Percentiles rank a stretch among this genome's conserved stretches.
Evolutionary conservation across 2,797 vertebrate genomes (phyloP).

Genomic region (Myoxocephalus aenaeus): DNA sequence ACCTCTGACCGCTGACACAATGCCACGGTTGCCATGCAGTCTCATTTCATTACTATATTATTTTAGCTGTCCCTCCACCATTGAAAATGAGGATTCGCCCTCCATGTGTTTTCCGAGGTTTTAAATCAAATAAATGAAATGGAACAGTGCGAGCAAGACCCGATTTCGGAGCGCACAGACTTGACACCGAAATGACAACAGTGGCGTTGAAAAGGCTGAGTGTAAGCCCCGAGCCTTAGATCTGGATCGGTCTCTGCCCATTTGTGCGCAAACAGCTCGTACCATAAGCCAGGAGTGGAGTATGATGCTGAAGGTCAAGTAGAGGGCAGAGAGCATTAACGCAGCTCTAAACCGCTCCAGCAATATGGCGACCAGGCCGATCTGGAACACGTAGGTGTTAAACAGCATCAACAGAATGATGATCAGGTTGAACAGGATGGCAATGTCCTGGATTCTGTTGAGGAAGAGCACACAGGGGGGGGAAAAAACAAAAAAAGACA

Average conservation of each 20-base stretch:
- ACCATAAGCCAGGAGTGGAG: slow-evolving; percentile 94
- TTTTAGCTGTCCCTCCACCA: background rate
- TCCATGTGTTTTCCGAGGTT: background rate
- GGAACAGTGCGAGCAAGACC: too few species aligned
- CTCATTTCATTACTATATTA: background rate
- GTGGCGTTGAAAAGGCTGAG: background rate
- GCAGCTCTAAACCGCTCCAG: slow-evolving; percentile 91
- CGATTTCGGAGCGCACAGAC: too few species aligned
- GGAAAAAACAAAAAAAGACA: background rate
- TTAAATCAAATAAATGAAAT: background rate
- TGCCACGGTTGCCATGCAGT: too few species aligned
- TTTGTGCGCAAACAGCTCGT: slow-evolving; percentile 3
- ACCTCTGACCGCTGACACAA: too few species aligned
- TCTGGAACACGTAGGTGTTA: slow-evolving; percentile 96
- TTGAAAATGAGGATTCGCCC: background rate
- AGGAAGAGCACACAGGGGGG: background rate
- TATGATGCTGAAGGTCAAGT: slow-evolving; percentile 90
- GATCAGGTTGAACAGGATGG: slow-evolving; percentile 92
- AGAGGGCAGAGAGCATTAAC: slow-evolving; percentile 87
- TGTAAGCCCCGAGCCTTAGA: background rate
- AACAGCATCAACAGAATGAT: slow-evolving; percentile 96
- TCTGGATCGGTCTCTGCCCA: background rate
- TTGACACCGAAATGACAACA: too few species aligned
- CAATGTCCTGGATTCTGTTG: slow-evolving; percentile 91
- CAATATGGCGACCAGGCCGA: slow-evolving; percentile 90